Percentiles rank a stretch among this genome's conserved stretches.
These are phyloP conservation scores for Drosophila guanche DNA, from an alignment of 1,140 invertebrate species.

Conservation along the genomic window DNA sequence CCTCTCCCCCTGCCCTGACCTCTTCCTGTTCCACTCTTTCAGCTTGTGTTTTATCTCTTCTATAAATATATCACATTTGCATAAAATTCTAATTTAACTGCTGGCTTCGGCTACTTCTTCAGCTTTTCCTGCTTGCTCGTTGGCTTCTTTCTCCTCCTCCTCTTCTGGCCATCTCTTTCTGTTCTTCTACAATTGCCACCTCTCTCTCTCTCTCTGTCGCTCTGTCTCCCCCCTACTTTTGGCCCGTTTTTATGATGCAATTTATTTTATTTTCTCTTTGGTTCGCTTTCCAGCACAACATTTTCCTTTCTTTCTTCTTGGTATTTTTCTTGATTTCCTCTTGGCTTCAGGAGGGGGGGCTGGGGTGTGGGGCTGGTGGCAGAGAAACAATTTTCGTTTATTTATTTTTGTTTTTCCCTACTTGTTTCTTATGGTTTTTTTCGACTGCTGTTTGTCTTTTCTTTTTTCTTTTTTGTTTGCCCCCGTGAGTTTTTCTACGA, in stretches of 20 bases:
- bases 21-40: too few relatives aligned
- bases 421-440: conserved; percentile 56
- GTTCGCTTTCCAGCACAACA: conserved; percentile 62
- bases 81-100: conserved; percentile 80
- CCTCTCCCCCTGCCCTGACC: not conserved
- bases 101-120: conserved; percentile 40
- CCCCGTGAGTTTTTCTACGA: conserved; percentile 47
- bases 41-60: conserved; percentile 47
- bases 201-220: conserved; percentile 2
- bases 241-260: conserved; percentile 71
- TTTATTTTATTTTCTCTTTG: conserved; percentile 77
- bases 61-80: conserved; percentile 75
- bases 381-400: conserved; percentile 55
- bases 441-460: conserved; percentile 4
- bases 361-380: conserved; percentile 1
- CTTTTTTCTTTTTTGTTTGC: conserved; percentile 11
- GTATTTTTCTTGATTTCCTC: conserved; percentile 68
- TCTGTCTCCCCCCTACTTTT: conserved; percentile 16
- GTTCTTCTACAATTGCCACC: conserved; percentile 17
- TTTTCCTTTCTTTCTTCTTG: conserved; percentile 56
- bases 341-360: conserved; percentile 29
- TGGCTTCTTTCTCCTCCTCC: conserved; percentile 20
- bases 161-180: conserved; percentile 53
- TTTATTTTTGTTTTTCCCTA: conserved; percentile 52
- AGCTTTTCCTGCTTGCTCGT: conserved; percentile 4